Evolutionary conservation across 2,113 vertebrate species (phyloP).

Genomic region (Hemichromis elongatus): DNA sequence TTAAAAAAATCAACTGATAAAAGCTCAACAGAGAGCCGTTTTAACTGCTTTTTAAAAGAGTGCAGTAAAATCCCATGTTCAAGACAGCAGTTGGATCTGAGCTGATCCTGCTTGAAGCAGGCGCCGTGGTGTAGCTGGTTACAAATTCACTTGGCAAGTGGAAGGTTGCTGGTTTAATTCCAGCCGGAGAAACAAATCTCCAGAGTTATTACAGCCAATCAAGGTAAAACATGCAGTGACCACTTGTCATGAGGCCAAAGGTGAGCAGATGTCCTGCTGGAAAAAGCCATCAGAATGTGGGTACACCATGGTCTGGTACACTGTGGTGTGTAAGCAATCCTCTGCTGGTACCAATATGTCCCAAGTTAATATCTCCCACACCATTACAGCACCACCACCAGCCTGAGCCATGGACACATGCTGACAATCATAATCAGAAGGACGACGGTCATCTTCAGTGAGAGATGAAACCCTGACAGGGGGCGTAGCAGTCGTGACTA

Average conservation of each 20-base stretch:
- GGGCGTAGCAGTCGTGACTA: too few relatives aligned
- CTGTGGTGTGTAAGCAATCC: too few relatives aligned
- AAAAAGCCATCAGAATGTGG: neutral
- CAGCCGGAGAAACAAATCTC: neutral
- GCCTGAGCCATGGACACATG: too few relatives aligned
- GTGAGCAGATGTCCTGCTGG: neutral
- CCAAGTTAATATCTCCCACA: neutral
- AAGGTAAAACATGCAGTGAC: neutral
- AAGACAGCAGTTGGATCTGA: neutral
- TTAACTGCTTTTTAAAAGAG: neutral
- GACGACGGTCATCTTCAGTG: too few relatives aligned
- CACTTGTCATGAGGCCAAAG: neutral
- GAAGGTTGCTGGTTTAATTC: neutral
- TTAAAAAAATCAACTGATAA: neutral
- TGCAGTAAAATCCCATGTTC: neutral
- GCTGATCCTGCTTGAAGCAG: neutral
- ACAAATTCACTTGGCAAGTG: neutral
- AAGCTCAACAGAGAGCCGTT: neutral
- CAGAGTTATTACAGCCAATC: neutral
- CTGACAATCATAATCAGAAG: neutral
- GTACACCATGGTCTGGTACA: neutral
- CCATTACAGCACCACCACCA: too few relatives aligned
- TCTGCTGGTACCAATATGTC: too few relatives aligned
- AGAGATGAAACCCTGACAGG: too few relatives aligned
- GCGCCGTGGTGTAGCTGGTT: neutral